Conservation (phyloP, 2,888 invertebrate genomes). For the Notocelia uddmanniana region DNA sequence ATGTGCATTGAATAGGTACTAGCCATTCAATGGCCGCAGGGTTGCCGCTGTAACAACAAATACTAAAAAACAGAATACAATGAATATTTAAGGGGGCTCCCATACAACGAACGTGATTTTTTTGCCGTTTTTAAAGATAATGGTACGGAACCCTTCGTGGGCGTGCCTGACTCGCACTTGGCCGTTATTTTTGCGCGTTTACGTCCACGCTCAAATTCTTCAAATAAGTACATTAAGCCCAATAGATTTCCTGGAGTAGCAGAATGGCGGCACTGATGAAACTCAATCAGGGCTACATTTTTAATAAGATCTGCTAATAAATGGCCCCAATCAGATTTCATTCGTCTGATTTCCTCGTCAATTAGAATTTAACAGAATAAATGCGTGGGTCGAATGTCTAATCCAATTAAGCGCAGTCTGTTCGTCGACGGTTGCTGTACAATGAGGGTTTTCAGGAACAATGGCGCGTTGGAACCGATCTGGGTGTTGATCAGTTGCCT, state of each 20-base stretch:
- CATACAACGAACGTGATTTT: too few species aligned
- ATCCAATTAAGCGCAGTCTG: constrained; percentile 32
- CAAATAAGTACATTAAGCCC: too few species aligned
- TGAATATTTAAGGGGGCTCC: too few species aligned
- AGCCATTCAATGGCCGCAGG: too few species aligned
- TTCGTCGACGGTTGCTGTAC: not conserved
- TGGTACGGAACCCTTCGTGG: too few species aligned
- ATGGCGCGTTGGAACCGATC: not conserved
- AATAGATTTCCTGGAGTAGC: not conserved
- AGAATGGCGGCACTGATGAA: constrained; percentile 2
- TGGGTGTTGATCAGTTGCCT: not conserved
- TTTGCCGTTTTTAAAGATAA: too few species aligned
- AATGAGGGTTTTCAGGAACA: not conserved
- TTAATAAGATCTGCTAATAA: constrained; percentile 41
- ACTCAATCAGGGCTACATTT: constrained; percentile 38
- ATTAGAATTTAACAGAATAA: constrained; percentile 43
- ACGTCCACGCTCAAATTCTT: too few species aligned
- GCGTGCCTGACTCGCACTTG: too few species aligned
- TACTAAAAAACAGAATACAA: too few species aligned
- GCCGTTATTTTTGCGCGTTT: too few species aligned
- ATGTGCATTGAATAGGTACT: too few species aligned
- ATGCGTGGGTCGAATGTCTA: constrained; percentile 42
- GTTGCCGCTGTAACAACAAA: too few species aligned
- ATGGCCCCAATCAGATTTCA: constrained; percentile 40
- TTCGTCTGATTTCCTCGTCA: constrained; percentile 40